Percentiles rank a stretch among this genome's conserved stretches.
Evolutionary conservation across 2,113 vertebrate genomes (phyloP).

Genomic region (Rhagologus leucostigma): DNA sequence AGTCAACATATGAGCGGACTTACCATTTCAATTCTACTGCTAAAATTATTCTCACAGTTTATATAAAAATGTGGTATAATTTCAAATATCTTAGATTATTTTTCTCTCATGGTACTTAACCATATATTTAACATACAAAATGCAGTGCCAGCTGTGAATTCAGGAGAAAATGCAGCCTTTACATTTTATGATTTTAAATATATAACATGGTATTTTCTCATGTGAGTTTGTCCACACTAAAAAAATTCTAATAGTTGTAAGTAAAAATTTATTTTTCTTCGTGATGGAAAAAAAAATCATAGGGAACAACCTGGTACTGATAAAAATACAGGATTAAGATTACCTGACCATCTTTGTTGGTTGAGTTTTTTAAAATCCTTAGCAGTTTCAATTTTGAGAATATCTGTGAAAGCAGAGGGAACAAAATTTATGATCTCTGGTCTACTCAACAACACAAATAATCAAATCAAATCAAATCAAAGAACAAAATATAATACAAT

Average conservation of each 20-base stretch:
- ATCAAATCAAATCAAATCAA: neutral
- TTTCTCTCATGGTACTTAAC: neutral
- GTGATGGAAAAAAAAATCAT: neutral
- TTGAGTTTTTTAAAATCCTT: neutral
- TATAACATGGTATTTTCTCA: neutral
- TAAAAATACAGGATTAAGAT: neutral
- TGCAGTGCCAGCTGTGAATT: neutral
- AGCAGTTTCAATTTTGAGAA: neutral
- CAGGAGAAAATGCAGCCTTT: neutral
- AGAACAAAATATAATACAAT: neutral
- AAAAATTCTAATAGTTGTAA: neutral
- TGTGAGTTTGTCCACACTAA: neutral
- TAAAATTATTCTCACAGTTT: neutral
- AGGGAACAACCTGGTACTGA: neutral
- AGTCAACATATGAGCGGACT: neutral
- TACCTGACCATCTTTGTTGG: neutral
- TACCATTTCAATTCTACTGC: neutral
- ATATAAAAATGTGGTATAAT: neutral
- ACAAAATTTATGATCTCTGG: neutral
- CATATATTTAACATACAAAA: neutral
- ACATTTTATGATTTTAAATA: neutral
- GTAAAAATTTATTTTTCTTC: neutral
- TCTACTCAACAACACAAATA: neutral
- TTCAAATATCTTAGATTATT: neutral
- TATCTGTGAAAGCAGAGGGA: neutral